These are phyloP conservation scores for Peromyscus melanophrys DNA, from an alignment of 2,797 vertebrate genomes.

Conservation along the genomic window DNA sequence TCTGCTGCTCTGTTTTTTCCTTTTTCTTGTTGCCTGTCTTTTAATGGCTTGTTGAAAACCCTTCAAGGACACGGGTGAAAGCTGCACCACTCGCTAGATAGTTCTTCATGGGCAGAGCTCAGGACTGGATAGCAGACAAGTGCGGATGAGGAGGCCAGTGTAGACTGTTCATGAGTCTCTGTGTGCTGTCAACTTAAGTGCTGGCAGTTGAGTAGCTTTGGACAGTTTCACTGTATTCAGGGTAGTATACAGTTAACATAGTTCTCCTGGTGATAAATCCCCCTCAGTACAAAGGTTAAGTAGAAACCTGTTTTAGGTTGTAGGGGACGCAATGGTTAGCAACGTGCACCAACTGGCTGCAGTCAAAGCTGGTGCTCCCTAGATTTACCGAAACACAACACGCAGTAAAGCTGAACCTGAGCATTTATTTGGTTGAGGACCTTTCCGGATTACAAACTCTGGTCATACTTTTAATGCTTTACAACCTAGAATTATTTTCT, in stretches of 20 bases:
- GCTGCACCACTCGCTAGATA: conserved; percentile 35
- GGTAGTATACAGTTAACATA: neutral
- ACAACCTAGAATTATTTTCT: conserved; percentile 6
- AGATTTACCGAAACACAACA: conserved; percentile 22
- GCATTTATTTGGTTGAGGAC: conserved; percentile 39
- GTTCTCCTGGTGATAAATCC: neutral
- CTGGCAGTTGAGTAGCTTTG: conserved; percentile 50
- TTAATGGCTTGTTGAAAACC: conserved; percentile 48
- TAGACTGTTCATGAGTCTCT: neutral
- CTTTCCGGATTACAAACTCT: conserved; percentile 38
- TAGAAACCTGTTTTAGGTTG: neutral
- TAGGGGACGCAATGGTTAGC: neutral
- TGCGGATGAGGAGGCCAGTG: neutral
- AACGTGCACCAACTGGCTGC: neutral
- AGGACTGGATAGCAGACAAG: neutral
- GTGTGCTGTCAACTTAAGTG: conserved; percentile 12
- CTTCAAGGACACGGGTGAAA: neutral
- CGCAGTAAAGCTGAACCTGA: neutral
- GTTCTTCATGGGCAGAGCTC: neutral
- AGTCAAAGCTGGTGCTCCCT: neutral
- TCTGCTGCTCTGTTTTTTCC: neutral
- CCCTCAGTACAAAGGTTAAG: conserved; percentile 10
- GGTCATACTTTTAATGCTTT: conserved; percentile 46
- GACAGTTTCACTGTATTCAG: conserved; percentile 25
- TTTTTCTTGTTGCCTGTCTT: neutral